Evolutionary conservation across 2,113 vertebrate species (phyloP).

Genomic region (Equus przewalskii): DNA sequence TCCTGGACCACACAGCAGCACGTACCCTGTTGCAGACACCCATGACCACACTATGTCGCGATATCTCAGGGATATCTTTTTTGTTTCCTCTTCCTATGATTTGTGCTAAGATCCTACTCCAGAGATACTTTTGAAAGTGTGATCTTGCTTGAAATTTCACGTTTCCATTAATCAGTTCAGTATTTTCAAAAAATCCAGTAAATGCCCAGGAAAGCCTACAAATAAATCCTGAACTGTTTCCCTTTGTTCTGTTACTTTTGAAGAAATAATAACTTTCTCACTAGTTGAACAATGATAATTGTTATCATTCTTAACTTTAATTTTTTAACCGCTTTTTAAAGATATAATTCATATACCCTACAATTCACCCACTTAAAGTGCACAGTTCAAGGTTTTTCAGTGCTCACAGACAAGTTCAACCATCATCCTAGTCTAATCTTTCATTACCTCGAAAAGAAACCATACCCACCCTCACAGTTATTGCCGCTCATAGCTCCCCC

Average conservation of each 20-base stretch:
- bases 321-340: background rate
- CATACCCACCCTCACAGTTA: background rate
- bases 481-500: no score
- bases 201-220: background rate
- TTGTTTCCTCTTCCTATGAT: background rate
- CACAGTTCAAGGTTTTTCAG: background rate
- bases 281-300: background rate
- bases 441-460: background rate
- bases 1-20: background rate
- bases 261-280: background rate
- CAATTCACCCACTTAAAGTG: background rate
- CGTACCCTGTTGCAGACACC: no score
- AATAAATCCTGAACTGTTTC: background rate
- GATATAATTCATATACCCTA: background rate
- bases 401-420: no score
- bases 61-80: background rate
- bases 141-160: background rate
- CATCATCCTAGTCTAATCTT: background rate
- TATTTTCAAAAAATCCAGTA: background rate
- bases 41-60: background rate
- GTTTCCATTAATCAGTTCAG: background rate
- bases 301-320: background rate
- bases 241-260: background rate
- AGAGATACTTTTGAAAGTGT: background rate
- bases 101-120: background rate